Base-by-base conservation (phyloP, 2,888 invertebrate genomes). In the Erebia epiphron region DNA sequence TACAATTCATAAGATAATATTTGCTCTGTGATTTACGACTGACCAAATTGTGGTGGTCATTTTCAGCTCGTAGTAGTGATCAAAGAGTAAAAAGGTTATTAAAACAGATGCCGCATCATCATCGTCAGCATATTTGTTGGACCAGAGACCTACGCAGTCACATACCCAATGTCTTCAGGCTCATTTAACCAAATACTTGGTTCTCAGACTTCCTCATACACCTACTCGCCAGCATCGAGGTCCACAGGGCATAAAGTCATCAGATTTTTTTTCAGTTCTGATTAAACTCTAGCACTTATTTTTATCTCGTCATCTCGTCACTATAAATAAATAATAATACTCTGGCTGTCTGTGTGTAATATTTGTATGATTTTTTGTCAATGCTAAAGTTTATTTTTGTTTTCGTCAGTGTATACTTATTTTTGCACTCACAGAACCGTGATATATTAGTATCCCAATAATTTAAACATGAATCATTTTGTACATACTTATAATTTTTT, bases 1-100 rank as follows among this genome's bases (percentile, higher is more conserved):
- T n/a, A n/a, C n/a, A 43, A 61, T 46, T 61, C 43, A 61, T 61
- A 18, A 46, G 43, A 16, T 18, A 61, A 9, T 35, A 35, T 61
- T 61, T 16, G 14, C 10, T 18, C 11, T 43, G 16, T 58, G 58
- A 41, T 58, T 58, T 61, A 61, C 60, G 43, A 16, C 16, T 61
- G 18, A 13, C 18, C 1, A 18, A n/a, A 61, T 61, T 61, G 1
- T n/a, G 43, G 43, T 41, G n/a, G 8, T 58, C 35, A 16, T 10
- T 61, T 41, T 41, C 14, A 41, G 35, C 14, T 60, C 35, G 35
- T 35, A 7, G 41, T 7, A 16, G 8, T 7, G 14, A 43, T 43
- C 60, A 43, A 43, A 61, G 60, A 61, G 9, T 61, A 43, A n/a
- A 18, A 10, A n/a, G 13, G 2, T 35, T 43, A 43, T 4, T 16